These are phyloP conservation scores for Acanthococcus lagerstroemiae DNA, from an alignment of 2,888 invertebrate genomes.

Conservation along the genomic window DNA sequence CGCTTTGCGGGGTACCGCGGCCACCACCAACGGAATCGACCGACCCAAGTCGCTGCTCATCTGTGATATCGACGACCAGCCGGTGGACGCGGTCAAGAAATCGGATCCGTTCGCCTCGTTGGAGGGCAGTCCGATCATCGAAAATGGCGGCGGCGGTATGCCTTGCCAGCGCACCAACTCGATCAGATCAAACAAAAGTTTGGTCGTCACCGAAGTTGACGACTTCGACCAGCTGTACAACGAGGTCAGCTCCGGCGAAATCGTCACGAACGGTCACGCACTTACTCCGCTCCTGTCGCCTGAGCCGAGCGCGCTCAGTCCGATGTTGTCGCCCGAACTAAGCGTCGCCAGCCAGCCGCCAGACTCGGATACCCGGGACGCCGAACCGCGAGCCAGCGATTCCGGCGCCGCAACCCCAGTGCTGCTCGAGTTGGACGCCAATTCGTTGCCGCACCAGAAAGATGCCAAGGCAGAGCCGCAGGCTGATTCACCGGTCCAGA, in stretches of 20 bases:
- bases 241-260: background rate
- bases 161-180: background rate
- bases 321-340: no score
- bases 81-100: background rate
- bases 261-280: background rate
- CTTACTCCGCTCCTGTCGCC: background rate
- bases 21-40: background rate
- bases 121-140: background rate
- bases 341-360: no score
- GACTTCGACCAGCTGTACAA: constrained; percentile 15
- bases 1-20: constrained; percentile 23
- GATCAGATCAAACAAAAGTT: background rate
- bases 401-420: no score
- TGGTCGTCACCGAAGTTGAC: constrained; percentile 9
- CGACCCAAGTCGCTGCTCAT: background rate
- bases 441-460: no score
- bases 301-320: background rate
- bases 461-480: no score
- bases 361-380: no score
- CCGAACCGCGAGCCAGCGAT: no score
- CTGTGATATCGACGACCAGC: background rate
- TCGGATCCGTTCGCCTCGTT: background rate
- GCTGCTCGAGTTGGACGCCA: no score
- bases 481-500: no score
- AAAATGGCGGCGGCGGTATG: background rate